Conservation (phyloP, 2,113 vertebrate species). For the Mohoua ochrocephala region DNA sequence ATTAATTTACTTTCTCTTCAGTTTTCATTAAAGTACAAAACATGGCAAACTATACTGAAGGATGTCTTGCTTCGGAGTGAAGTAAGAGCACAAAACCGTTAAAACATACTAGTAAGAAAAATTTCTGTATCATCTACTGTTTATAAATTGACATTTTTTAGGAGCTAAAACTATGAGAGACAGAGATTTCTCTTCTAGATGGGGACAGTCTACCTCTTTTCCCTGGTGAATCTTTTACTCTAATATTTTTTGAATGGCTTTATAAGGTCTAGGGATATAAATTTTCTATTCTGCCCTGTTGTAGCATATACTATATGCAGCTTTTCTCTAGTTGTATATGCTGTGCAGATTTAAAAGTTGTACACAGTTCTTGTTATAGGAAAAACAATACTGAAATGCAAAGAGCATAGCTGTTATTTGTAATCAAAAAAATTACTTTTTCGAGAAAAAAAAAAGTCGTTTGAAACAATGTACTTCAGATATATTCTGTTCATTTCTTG, state of each 20-base stretch:
- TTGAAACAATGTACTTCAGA: not conserved
- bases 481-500: not conserved
- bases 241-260: not conserved
- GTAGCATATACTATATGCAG: rapidly evolving
- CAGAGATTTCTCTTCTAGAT: not conserved
- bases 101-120: not conserved
- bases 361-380: not conserved
- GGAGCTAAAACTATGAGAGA: not conserved
- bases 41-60: not conserved
- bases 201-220: not conserved
- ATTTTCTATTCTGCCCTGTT: not conserved
- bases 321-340: not conserved
- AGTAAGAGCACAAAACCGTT: not conserved
- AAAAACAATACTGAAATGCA: not conserved
- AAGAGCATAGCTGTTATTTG: not conserved
- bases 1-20: not conserved
- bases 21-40: not conserved
- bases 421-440: not conserved
- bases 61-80: not conserved
- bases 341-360: not conserved
- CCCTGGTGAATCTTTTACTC: not conserved
- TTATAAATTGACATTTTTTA: not conserved
- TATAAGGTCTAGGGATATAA: not conserved
- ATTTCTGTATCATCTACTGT: not conserved
- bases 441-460: not conserved